phyloP scores from a whole-genome alignment of 2,797 vertebrate genomes.

The Caiman crocodilus region DNA sequence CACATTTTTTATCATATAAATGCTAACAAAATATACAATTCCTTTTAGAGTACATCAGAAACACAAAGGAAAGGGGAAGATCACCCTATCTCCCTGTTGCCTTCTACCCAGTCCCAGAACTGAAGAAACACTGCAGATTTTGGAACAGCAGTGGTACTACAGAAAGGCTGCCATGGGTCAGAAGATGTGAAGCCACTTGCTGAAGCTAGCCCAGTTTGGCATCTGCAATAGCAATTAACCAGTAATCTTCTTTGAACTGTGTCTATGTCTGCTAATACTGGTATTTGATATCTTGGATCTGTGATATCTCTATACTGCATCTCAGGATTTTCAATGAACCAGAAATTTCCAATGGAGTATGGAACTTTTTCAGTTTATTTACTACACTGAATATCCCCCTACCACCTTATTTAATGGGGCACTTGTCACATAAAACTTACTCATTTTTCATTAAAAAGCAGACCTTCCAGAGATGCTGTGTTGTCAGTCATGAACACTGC shows the following conservation, averaged over 20 bases:
- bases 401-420: background rate
- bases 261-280: accelerated
- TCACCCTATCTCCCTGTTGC: accelerated
- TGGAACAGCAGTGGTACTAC: background rate
- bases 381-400: background rate
- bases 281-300: background rate
- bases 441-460: background rate
- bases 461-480: background rate
- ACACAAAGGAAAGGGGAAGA: background rate
- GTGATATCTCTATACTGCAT: background rate
- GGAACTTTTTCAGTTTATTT: background rate
- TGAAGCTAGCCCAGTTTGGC: background rate
- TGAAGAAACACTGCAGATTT: background rate
- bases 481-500: background rate
- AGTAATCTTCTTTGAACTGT: background rate
- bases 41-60: accelerated
- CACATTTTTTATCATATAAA: background rate
- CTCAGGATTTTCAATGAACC: background rate
- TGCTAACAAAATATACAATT: background rate
- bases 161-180: accelerated
- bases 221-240: background rate
- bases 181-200: background rate
- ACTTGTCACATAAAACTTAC: background rate
- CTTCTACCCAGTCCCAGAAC: background rate
- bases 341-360: background rate